Conservation (phyloP, 2,888 invertebrate species). For the Poecilobothrus nobilitatus region DNA sequence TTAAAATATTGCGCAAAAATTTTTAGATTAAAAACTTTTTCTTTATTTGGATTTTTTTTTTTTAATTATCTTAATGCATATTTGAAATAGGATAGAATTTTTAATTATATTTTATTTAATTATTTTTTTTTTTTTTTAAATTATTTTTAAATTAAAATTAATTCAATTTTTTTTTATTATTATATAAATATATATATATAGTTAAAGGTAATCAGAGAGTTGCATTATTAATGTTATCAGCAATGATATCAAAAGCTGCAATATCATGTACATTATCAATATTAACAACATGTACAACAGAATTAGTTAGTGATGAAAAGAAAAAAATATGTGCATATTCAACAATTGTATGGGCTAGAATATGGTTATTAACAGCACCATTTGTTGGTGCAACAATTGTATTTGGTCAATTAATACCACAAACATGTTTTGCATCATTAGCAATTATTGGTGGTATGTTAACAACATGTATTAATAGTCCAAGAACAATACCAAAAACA, state of each 20-base stretch:
- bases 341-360: constrained; percentile 43
- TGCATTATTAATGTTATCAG: constrained; percentile 40
- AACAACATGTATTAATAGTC: constrained; percentile 38
- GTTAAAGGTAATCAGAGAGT: constrained; percentile 36
- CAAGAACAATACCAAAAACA: constrained; percentile 49
- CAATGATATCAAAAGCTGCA: constrained; percentile 44
- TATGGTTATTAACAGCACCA: constrained; percentile 43
- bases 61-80: too few relatives aligned
- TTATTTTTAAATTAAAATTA: too few relatives aligned
- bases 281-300: constrained; percentile 43
- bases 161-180: not conserved
- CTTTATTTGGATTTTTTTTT: too few relatives aligned
- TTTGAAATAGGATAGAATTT: too few relatives aligned
- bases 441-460: constrained; percentile 39
- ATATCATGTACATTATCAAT: constrained; percentile 43
- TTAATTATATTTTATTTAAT: too few relatives aligned
- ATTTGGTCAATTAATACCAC: constrained; percentile 40
- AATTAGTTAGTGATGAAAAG: constrained; percentile 40
- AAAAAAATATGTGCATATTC: constrained; percentile 41
- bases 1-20: too few relatives aligned
- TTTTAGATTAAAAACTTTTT: too few relatives aligned
- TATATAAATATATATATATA: constrained; percentile 6
- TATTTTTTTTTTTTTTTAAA: too few relatives aligned
- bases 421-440: constrained; percentile 38
- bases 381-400: constrained; percentile 42